Conservation (phyloP, 2,888 invertebrate genomes). For the Herminia tarsipennalis region DNA sequence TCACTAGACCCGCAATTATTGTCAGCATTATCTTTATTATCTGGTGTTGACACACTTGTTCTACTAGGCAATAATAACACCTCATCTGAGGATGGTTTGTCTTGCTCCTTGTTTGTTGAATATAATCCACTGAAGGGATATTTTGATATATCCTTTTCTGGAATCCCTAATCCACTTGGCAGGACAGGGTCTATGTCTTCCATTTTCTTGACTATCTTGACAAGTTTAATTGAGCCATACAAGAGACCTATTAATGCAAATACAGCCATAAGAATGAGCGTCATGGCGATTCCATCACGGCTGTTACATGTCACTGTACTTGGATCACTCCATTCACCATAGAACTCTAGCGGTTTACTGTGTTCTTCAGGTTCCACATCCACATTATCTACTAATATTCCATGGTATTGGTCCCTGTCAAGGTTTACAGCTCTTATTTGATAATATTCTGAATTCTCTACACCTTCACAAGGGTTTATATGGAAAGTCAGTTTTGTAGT, state of each 20-base stretch:
- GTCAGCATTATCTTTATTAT: slow-evolving; percentile 67
- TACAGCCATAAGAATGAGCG: slow-evolving; percentile 64
- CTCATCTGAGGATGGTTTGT: slow-evolving; percentile 79
- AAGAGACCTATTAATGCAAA: slow-evolving; percentile 61
- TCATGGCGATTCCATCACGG: slow-evolving; percentile 64
- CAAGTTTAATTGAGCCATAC: slow-evolving; percentile 80
- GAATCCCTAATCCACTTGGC: slow-evolving; percentile 87
- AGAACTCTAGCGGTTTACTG: slow-evolving; percentile 47
- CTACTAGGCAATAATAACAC: slow-evolving; percentile 73
- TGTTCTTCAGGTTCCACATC: slow-evolving; percentile 53
- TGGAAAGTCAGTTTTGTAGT: slow-evolving; percentile 55
- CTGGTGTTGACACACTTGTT: slow-evolving; percentile 61
- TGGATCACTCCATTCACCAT: slow-evolving; percentile 74
- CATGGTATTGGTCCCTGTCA: slow-evolving; percentile 67
- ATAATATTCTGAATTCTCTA: slow-evolving; percentile 64
- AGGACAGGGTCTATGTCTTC: slow-evolving; percentile 88
- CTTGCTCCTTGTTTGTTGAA: slow-evolving; percentile 73
- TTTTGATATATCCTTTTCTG: slow-evolving; percentile 76
- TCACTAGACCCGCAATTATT: slow-evolving; percentile 75
- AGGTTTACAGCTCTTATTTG: slow-evolving; percentile 74
- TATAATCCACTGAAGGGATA: slow-evolving; percentile 73
- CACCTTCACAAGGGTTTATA: slow-evolving; percentile 66
- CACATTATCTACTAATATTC: slow-evolving; percentile 53
- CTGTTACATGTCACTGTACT: slow-evolving; percentile 64
- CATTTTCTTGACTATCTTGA: slow-evolving; percentile 87